A percentile compares a stretch with the other conserved stretches of the same genome.
Conservation (phyloP, 2,797 vertebrate genomes). For the Neosilurus hyrtlii region DNA sequence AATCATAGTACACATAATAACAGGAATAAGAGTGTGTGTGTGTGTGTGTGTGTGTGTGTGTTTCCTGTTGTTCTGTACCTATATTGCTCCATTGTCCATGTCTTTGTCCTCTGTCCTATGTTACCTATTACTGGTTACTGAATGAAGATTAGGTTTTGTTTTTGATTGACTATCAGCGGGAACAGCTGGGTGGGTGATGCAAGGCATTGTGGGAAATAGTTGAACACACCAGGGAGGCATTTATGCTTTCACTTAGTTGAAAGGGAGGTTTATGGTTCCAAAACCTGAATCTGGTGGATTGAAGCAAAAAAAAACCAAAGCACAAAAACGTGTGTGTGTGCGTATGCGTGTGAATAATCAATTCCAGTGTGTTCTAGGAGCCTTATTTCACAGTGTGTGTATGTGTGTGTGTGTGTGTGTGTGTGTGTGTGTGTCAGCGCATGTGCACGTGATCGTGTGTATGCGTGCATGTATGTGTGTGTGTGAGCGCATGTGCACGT, state of each 20-base stretch:
- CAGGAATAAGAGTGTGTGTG: neutral
- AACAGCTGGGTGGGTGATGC: constrained; percentile 12
- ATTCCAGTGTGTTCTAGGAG: neutral
- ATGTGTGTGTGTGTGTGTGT: too few relatives aligned
- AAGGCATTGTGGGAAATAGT: constrained; percentile 45
- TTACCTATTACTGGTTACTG: neutral
- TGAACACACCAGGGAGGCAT: constrained; percentile 20
- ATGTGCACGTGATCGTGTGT: too few relatives aligned
- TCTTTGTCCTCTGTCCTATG: neutral
- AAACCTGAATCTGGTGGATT: constrained; percentile 38
- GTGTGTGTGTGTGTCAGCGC: too few relatives aligned
- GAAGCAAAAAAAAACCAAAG: constrained; percentile 28
- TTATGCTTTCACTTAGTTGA: constrained; percentile 43
- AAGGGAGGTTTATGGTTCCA: constrained; percentile 49
- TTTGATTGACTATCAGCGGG: neutral
- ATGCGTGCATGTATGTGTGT: too few relatives aligned
- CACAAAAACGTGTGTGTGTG: neutral
- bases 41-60: neutral
- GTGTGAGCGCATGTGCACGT: too few relatives aligned
- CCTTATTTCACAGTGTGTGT: neutral
- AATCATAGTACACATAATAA: neutral
- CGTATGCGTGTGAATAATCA: neutral
- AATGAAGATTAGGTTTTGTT: neutral
- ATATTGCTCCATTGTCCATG: neutral
- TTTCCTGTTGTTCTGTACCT: neutral